A percentile compares a stretch with the other conserved stretches of the same genome.
phyloP scores from a whole-genome alignment of 2,888 invertebrate species.

The Zelleria hepariella region DNA sequence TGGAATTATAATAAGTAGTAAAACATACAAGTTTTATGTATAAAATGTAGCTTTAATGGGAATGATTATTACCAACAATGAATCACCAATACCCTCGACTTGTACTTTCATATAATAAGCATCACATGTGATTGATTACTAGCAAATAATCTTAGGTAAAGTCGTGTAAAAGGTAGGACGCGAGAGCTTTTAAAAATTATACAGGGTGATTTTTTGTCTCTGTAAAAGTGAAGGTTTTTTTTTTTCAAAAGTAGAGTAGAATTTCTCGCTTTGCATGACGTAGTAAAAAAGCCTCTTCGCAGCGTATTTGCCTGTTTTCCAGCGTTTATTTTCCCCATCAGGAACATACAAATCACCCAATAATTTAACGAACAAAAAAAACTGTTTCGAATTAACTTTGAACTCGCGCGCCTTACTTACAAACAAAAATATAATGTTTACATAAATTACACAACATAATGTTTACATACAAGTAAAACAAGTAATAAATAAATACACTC shows the following conservation, averaged over 20 bases:
- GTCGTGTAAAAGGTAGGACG: neutral
- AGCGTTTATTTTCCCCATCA: too few species aligned
- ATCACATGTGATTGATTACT: slow-evolving; percentile 26
- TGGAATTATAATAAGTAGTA: too few species aligned
- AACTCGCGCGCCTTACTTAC: neutral
- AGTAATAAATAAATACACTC: neutral
- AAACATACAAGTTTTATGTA: slow-evolving; percentile 23
- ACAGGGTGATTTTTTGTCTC: neutral
- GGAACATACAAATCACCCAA: too few species aligned
- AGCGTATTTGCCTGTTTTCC: too few species aligned
- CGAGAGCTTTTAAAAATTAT: neutral
- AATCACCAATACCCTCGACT: slow-evolving; percentile 18
- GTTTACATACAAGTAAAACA: neutral
- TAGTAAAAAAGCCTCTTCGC: too few species aligned
- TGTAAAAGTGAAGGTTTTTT: neutral
- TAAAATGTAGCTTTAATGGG: slow-evolving; percentile 68
- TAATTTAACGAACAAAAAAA: neutral
- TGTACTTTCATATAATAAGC: slow-evolving; percentile 31
- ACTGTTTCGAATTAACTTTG: neutral
- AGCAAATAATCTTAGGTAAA: neutral
- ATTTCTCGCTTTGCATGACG: too few species aligned
- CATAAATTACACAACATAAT: neutral
- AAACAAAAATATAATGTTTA: neutral
- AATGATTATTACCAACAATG: slow-evolving; percentile 55
- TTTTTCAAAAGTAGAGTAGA: too few species aligned